phyloP scores from a whole-genome alignment of 2,888 invertebrate species.

The Brachynemurus nebulosus region DNA sequence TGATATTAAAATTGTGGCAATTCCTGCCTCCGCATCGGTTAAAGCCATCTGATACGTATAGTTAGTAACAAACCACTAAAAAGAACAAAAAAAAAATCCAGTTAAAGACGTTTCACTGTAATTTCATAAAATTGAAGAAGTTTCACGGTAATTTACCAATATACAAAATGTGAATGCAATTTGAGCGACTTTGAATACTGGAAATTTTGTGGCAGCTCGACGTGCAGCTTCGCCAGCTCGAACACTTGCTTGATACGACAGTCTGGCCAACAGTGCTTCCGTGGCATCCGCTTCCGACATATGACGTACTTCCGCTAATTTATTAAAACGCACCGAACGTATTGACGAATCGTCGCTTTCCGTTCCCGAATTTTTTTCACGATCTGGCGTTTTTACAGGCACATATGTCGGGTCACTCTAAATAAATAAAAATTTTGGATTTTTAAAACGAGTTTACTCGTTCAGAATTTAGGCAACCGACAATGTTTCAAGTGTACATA shows the following conservation, averaged over 20 bases:
- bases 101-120: no score
- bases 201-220: slow-evolving; percentile 61
- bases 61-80: slow-evolving; percentile 90
- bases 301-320: slow-evolving; percentile 77
- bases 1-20: slow-evolving; percentile 80
- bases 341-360: slow-evolving; percentile 77
- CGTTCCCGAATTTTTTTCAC: slow-evolving; percentile 49
- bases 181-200: slow-evolving; percentile 62
- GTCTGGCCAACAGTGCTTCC: slow-evolving; percentile 79
- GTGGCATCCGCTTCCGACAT: slow-evolving; percentile 85
- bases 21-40: slow-evolving; percentile 65
- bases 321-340: slow-evolving; percentile 80
- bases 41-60: slow-evolving; percentile 85
- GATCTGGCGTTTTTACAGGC: slow-evolving; percentile 65
- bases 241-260: slow-evolving; percentile 88
- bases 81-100: no score
- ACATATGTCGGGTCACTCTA: slow-evolving; percentile 87
- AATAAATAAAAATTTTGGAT: slow-evolving; percentile 20
- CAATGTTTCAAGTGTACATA: no score
- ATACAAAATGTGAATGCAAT: slow-evolving; percentile 76
- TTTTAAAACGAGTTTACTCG: slow-evolving; percentile 3
- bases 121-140: not conserved
- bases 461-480: no score
- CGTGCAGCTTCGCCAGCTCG: slow-evolving; percentile 68
- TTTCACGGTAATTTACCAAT: slow-evolving; percentile 50